Evolutionary conservation across 2,113 vertebrate genomes (phyloP).

Genomic region (Neotoma lepida): DNA sequence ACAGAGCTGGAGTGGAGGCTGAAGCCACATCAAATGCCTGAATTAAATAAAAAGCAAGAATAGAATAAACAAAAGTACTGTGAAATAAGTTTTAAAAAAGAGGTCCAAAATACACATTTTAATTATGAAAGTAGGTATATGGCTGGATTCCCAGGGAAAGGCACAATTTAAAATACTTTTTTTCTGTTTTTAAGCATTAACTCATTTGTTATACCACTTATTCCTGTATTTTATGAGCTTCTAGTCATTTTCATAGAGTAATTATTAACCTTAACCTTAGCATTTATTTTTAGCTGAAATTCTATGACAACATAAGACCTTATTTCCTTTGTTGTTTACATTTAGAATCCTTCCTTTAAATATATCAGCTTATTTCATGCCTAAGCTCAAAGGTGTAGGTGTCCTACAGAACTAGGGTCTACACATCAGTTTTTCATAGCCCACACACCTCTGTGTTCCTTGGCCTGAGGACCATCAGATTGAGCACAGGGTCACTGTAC

Average conservation of each 20-base stretch:
- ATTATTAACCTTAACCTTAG: background rate
- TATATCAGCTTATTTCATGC: background rate
- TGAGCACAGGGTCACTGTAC: constrained; percentile 50
- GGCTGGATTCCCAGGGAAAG: background rate
- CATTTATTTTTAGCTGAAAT: constrained; percentile 3
- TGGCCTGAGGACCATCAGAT: constrained; percentile 30
- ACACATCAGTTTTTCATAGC: constrained; percentile 4
- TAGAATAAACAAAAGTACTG: background rate
- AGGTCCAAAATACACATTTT: background rate
- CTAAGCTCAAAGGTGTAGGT: background rate
- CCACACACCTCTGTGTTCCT: constrained; percentile 43
- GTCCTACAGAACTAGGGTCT: background rate
- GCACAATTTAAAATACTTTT: background rate
- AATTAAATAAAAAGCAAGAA: background rate
- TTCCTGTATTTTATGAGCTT: background rate
- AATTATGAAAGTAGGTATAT: background rate
- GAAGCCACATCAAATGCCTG: too few species aligned
- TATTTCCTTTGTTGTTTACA: constrained; percentile 5
- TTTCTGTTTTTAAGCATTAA: background rate
- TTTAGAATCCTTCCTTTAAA: background rate
- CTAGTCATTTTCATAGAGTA: constrained; percentile 18
- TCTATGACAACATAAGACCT: background rate
- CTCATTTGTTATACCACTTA: background rate
- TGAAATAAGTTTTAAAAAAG: background rate
- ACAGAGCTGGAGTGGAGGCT: background rate